A percentile compares a stretch with the other conserved stretches of the same genome.
Conservation (phyloP, 2,888 invertebrate genomes). For the Pherbina coryleti region DNA sequence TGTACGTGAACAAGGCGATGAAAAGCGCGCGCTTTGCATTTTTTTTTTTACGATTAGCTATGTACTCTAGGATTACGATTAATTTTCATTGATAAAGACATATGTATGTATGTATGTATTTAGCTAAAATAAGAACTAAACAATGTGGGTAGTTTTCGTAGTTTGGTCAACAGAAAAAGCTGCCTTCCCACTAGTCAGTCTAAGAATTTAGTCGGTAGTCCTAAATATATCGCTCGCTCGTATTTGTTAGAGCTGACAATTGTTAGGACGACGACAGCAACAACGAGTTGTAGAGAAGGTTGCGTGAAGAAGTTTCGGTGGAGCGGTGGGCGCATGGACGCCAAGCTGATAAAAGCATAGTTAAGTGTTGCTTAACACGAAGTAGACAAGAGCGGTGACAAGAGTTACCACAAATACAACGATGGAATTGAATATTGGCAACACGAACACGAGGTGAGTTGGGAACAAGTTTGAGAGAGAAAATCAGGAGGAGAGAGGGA, state of each 20-base stretch:
- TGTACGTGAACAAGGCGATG: conserved; percentile 16
- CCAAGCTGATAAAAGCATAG: not conserved
- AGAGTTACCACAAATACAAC: conserved; percentile 17
- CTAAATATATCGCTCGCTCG: not conserved
- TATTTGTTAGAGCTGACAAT: not conserved
- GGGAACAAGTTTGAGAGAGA: not conserved
- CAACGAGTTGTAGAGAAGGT: not conserved
- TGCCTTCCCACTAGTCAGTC: not conserved
- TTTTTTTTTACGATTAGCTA: conserved; percentile 2
- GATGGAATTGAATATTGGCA: conserved; percentile 2
- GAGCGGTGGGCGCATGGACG: not conserved
- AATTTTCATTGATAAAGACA: conserved; percentile 49
- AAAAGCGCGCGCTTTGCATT: conserved; percentile 15
- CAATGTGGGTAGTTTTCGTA: not conserved
- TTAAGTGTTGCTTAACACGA: conserved; percentile 20
- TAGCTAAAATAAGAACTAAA: conserved; percentile 17
- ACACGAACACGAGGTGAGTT: not conserved
- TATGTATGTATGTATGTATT: not conserved
- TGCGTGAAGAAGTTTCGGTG: not conserved
- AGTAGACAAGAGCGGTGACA: conserved; percentile 6
- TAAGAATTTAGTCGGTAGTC: not conserved
- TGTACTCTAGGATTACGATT: conserved; percentile 44
- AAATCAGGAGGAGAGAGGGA: not conserved
- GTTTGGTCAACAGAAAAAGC: not conserved
- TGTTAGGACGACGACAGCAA: not conserved